phyloP scores from a whole-genome alignment of 2,888 invertebrate genomes.

The Siphonodentalium dalli region DNA sequence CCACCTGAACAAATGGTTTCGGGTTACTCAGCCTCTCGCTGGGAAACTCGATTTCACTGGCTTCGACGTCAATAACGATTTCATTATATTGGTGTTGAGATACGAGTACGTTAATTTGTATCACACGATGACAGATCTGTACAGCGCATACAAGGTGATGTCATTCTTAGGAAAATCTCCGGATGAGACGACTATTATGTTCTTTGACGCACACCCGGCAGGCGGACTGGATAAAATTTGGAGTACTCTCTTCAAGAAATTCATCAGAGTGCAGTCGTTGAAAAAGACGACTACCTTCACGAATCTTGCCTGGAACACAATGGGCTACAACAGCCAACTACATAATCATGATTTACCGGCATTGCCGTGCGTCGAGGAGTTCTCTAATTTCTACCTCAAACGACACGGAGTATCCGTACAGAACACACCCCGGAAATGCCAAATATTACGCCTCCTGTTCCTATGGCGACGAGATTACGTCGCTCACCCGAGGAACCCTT shows the following conservation, averaged over 20 bases:
- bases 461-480: conserved; percentile 62
- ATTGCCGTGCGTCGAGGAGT: conserved; percentile 54
- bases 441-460: conserved; percentile 46
- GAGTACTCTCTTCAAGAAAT: conserved; percentile 52
- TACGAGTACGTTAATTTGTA: conserved; percentile 59
- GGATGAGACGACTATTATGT: conserved; percentile 45
- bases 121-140: conserved; percentile 57
- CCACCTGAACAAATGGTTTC: conserved; percentile 35
- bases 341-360: conserved; percentile 36
- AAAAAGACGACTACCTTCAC: conserved; percentile 31
- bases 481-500: conserved; percentile 62
- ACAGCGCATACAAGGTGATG: conserved; percentile 49
- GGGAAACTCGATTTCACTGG: too few species aligned
- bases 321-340: conserved; percentile 57
- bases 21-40: background rate
- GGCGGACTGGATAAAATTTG: conserved; percentile 56
- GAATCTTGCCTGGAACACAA: conserved; percentile 50
- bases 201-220: conserved; percentile 58
- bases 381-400: conserved; percentile 52
- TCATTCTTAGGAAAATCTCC: conserved; percentile 36
- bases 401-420: conserved; percentile 28
- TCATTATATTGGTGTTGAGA: conserved; percentile 47
- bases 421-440: conserved; percentile 43
- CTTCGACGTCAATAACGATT: conserved; percentile 2
- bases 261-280: conserved; percentile 40